phyloP scores from a whole-genome alignment of 2,113 vertebrate genomes.

The Syngnathoides biaculeatus region DNA sequence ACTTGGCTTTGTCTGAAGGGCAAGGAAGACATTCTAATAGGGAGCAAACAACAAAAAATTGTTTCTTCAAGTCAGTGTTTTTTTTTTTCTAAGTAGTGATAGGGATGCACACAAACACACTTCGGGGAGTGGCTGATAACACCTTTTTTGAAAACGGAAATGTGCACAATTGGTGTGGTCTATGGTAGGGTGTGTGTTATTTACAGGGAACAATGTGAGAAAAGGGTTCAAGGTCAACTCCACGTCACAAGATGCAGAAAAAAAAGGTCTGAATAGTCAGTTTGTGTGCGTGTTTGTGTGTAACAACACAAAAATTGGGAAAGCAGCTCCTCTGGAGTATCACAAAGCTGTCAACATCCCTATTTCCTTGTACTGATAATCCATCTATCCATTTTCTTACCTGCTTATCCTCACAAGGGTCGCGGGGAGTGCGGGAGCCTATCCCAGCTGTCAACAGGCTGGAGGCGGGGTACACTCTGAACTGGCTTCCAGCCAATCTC shows the following conservation, averaged over 20 bases:
- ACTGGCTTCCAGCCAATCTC: no score
- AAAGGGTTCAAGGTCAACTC: background rate
- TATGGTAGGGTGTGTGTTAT: slow-evolving; percentile 8
- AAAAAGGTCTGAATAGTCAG: background rate
- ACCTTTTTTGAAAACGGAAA: slow-evolving; percentile 42
- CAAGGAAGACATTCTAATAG: slow-evolving; percentile 25
- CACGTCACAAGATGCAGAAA: background rate
- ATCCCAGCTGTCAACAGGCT: no score
- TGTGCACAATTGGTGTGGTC: slow-evolving; percentile 7
- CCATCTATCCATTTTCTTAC: no score
- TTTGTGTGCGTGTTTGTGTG: background rate
- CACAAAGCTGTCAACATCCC: background rate
- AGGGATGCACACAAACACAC: background rate
- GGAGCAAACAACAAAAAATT: slow-evolving; percentile 56
- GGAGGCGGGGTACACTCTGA: no score
- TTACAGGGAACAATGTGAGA: background rate
- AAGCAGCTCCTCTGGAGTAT: background rate
- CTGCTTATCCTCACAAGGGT: no score
- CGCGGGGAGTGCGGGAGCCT: no score
- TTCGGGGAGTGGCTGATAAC: slow-evolving; percentile 42
- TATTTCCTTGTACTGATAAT: background rate
- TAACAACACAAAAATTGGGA: background rate
- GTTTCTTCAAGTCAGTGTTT: slow-evolving; percentile 27
- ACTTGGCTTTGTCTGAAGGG: slow-evolving; percentile 33
- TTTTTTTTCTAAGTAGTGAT: slow-evolving; percentile 28